Conservation (phyloP, 1,140 invertebrate species). For the Cotesia vestalis region DNA sequence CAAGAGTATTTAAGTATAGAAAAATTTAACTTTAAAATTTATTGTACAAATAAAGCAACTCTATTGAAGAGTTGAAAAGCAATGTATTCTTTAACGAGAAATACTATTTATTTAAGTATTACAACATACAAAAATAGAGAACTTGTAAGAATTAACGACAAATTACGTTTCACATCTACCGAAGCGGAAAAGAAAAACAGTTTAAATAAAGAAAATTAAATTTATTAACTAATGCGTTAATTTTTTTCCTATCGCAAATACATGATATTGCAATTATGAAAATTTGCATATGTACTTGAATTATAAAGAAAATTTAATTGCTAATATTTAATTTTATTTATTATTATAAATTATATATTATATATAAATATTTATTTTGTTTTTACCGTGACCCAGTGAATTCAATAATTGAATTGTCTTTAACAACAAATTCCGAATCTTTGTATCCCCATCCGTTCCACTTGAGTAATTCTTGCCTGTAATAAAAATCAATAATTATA, state of each 20-base stretch:
- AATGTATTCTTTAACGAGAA: slow-evolving; percentile 6
- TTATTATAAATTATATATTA: neutral
- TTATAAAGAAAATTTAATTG: neutral
- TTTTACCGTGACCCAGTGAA: slow-evolving; percentile 81
- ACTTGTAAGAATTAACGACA: no score
- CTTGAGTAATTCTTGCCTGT: slow-evolving; percentile 85
- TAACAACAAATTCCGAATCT: slow-evolving; percentile 83
- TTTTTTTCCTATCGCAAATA: no score
- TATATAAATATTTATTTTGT: slow-evolving; percentile 1
- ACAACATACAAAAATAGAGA: slow-evolving; percentile 4
- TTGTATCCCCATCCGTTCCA: slow-evolving; percentile 99
- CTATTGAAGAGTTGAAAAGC: slow-evolving; percentile 1
- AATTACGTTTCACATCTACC: no score
- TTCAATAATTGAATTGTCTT: slow-evolving; percentile 69
- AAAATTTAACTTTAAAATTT: no score
- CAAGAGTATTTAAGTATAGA: no score
- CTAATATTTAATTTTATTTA: neutral
- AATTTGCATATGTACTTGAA: no score
- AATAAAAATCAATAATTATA: slow-evolving; percentile 44
- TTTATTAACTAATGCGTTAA: no score
- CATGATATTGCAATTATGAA: no score
- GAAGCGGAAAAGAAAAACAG: no score
- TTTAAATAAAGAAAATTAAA: no score
- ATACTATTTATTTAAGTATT: slow-evolving; percentile 25
- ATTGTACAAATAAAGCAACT: no score